Percentiles rank a stretch among this genome's conserved stretches.
These are phyloP conservation scores for Steatornis caripensis DNA, from an alignment of 2,113 vertebrate species.

Conservation along the genomic window DNA sequence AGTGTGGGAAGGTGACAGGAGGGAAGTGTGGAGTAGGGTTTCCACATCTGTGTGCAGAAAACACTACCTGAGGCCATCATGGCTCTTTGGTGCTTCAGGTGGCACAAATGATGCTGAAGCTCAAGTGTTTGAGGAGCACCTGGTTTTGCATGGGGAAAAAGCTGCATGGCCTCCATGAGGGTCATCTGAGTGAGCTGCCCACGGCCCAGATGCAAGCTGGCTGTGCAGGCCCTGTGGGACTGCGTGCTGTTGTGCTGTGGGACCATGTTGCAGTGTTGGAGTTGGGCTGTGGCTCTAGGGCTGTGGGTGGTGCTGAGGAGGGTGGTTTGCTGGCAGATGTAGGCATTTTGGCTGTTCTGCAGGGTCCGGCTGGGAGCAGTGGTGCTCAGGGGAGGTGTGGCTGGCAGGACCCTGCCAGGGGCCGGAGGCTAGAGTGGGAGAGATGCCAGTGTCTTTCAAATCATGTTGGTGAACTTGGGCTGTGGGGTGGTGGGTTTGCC, in stretches of 20 bases:
- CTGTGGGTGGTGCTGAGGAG: fast-evolving
- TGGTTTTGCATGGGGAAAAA: fast-evolving
- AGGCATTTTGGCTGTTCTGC: background rate
- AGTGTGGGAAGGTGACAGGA: background rate
- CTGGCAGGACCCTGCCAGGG: background rate
- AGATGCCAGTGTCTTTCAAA: background rate
- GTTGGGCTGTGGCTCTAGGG: background rate
- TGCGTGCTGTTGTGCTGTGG: fast-evolving
- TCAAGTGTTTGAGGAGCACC: background rate
- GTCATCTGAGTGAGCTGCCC: fast-evolving
- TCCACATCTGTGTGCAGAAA: background rate
- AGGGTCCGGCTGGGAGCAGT: background rate
- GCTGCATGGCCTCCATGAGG: fast-evolving
- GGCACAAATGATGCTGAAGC: background rate
- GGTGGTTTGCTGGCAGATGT: background rate
- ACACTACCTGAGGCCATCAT: fast-evolving
- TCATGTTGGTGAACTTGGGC: background rate
- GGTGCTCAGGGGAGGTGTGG: background rate
- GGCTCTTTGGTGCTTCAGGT: background rate
- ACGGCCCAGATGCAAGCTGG: fast-evolving
- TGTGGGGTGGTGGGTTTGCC: background rate
- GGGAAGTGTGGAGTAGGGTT: background rate
- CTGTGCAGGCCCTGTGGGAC: background rate
- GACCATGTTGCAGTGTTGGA: background rate
- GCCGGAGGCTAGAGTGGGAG: background rate